Percentiles rank a stretch among this genome's conserved stretches.
Evolutionary conservation across 2,113 vertebrate species (phyloP).

Genomic region (Oryzias woworae): DNA sequence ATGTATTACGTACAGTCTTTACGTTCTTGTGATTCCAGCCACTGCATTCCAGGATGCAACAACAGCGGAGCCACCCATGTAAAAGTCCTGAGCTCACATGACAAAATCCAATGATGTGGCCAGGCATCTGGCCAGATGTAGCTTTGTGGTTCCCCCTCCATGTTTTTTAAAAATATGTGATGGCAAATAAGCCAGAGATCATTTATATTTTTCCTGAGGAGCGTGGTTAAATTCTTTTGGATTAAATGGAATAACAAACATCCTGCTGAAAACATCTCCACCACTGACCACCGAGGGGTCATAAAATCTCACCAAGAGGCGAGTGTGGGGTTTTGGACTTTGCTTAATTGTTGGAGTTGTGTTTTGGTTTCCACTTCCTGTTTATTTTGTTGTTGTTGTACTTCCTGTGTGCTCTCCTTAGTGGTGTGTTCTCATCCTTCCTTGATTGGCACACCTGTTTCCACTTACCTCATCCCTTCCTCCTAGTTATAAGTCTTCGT

Average conservation of each 20-base stretch:
- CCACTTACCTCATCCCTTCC: too few relatives aligned
- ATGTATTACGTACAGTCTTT: conserved; percentile 14
- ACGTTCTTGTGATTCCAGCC: conserved; percentile 50
- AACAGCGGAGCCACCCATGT: conserved; percentile 19
- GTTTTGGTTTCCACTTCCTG: too few relatives aligned
- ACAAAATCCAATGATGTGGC: conserved; percentile 11
- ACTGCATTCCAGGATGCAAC: conserved; percentile 8
- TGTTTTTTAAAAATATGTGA: not conserved
- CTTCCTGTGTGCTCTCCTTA: too few relatives aligned
- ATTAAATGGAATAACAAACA: not conserved
- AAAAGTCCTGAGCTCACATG: conserved; percentile 14
- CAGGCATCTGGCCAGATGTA: conserved; percentile 19
- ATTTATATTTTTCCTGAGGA: conserved; percentile 4
- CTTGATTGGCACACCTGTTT: too few relatives aligned
- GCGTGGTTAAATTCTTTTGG: conserved; percentile 11
- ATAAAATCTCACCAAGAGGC: not conserved
- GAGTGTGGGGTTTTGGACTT: too few relatives aligned
- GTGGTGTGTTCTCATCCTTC: too few relatives aligned
- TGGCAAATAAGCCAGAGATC: conserved; percentile 9
- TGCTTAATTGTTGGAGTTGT: too few relatives aligned
- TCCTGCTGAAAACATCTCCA: conserved; percentile 18
- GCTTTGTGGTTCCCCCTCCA: not conserved
- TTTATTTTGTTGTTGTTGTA: too few relatives aligned
- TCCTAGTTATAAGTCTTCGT: too few relatives aligned
- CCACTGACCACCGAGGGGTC: conserved; percentile 15